phyloP scores from a whole-genome alignment of 2,113 vertebrate genomes.

The Nicator chloris region DNA sequence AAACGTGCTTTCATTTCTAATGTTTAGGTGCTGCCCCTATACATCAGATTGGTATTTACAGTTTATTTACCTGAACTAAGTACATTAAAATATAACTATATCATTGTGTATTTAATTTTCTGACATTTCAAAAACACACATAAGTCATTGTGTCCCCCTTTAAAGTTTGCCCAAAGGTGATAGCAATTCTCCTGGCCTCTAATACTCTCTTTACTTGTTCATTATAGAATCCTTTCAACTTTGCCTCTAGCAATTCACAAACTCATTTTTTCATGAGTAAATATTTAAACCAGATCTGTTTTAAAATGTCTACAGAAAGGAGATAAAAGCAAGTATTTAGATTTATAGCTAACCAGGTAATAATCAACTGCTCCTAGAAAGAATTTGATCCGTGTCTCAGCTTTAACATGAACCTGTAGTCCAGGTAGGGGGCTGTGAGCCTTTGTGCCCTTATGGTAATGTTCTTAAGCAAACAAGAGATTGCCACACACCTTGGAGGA shows the following conservation, averaged over 20 bases:
- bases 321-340: slow-evolving; percentile 67
- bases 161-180: slow-evolving; percentile 45
- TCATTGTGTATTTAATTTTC: slow-evolving; percentile 31
- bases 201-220: slow-evolving; percentile 54
- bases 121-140: slow-evolving; percentile 23
- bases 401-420: slow-evolving; percentile 10
- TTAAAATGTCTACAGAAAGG: slow-evolving; percentile 62
- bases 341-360: slow-evolving; percentile 68
- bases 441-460: slow-evolving; percentile 26
- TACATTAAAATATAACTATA: slow-evolving; percentile 34
- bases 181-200: slow-evolving; percentile 6
- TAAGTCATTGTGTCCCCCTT: slow-evolving; percentile 30
- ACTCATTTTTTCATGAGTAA: slow-evolving; percentile 68
- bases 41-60: background rate
- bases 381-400: slow-evolving; percentile 25
- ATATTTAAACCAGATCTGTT: slow-evolving; percentile 74
- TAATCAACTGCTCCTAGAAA: slow-evolving; percentile 62
- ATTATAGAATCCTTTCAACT: slow-evolving; percentile 68
- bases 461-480: slow-evolving; percentile 33
- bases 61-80: slow-evolving; percentile 32
- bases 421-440: slow-evolving; percentile 22
- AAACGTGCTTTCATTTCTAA: background rate
- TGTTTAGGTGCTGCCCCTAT: background rate
- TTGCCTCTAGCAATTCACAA: slow-evolving; percentile 62
- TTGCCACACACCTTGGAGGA: slow-evolving; percentile 13